phyloP scores from a whole-genome alignment of 2,797 vertebrate genomes.

The Pangasius djambal region DNA sequence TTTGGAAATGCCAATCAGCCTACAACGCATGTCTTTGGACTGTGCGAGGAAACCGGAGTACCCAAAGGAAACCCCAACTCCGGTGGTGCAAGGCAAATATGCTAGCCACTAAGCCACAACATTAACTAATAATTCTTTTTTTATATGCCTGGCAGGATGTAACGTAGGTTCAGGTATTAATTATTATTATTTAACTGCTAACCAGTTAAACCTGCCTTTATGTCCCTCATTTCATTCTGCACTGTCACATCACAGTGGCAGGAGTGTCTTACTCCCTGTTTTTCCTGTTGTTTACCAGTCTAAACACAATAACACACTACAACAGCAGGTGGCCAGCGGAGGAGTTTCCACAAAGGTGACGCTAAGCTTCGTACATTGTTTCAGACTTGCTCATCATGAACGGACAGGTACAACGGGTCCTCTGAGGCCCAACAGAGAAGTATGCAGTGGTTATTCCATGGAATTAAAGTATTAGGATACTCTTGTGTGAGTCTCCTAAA shows the following conservation, averaged over 20 bases:
- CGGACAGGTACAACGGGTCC: conserved; percentile 15
- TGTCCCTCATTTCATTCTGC: not conserved
- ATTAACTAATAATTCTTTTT: not conserved
- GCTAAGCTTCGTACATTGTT: not conserved
- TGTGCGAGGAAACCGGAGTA: too few species aligned
- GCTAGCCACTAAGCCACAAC: too few species aligned
- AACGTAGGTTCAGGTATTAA: not conserved
- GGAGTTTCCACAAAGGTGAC: not conserved
- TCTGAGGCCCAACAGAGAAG: not conserved
- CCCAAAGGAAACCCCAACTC: too few species aligned
- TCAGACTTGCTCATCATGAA: conserved; percentile 10
- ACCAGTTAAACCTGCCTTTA: conserved; percentile 34
- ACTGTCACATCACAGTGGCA: conserved; percentile 12
- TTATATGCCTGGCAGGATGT: conserved; percentile 8
- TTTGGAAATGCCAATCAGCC: too few species aligned
- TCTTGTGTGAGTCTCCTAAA: too few species aligned
- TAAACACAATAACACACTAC: conserved; percentile 24
- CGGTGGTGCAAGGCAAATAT: too few species aligned
- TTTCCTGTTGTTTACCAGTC: conserved; percentile 30
- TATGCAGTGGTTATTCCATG: not conserved
- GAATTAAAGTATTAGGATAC: not conserved
- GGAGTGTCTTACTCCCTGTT: conserved; percentile 25
- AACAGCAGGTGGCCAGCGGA: conserved; percentile 11
- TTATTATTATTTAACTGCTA: conserved; percentile 9
- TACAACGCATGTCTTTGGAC: too few species aligned